phyloP scores from a whole-genome alignment of 2,113 vertebrate species.

The Brienomyrus brachyistius region DNA sequence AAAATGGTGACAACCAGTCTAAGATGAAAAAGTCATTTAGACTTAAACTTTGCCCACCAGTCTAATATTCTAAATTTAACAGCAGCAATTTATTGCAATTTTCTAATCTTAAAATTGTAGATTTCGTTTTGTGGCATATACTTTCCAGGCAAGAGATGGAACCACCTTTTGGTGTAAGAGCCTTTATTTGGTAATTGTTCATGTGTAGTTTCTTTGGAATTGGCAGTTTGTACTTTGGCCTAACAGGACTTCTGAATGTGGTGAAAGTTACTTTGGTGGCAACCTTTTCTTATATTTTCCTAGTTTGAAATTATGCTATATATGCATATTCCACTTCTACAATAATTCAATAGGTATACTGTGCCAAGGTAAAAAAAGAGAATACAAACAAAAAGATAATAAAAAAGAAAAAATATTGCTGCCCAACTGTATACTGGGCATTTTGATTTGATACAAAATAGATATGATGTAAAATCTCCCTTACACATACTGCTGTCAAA shows the following conservation, averaged over 20 bases:
- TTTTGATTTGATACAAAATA: background rate
- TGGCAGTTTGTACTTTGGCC: background rate
- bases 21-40: background rate
- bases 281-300: background rate
- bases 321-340: background rate
- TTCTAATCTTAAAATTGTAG: background rate
- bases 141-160: background rate
- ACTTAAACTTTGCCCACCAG: background rate
- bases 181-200: background rate
- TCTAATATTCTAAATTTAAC: background rate
- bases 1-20: background rate
- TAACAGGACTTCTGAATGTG: background rate
- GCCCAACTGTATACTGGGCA: slow-evolving; percentile 8
- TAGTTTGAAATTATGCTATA: no score
- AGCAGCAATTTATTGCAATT: background rate
- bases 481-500: background rate
- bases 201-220: background rate
- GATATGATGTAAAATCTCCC: background rate
- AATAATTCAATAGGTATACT: background rate
- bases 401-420: background rate
- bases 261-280: background rate
- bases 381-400: background rate
- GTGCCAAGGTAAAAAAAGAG: background rate
- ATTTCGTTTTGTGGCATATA: background rate
- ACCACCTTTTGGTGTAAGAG: background rate